These are phyloP conservation scores for Astreopora myriophthalma DNA, from an alignment of 64 coral and sea anemone species.

Conservation along the genomic window DNA sequence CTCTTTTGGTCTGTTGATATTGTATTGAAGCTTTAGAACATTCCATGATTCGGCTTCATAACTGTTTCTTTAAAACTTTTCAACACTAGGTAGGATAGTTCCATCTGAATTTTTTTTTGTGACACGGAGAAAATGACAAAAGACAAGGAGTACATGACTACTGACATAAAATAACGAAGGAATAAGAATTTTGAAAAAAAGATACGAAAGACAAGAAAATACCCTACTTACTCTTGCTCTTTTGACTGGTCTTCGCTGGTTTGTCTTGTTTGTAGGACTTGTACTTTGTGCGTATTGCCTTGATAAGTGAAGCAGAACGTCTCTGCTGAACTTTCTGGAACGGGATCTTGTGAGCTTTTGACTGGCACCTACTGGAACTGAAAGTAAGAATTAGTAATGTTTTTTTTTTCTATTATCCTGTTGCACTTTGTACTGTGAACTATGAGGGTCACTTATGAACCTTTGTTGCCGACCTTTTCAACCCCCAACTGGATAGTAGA, in stretches of 20 bases:
- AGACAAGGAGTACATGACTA: not conserved
- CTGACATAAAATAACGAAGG: not conserved
- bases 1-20: too few relatives aligned
- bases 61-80: too few relatives aligned
- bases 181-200: not conserved
- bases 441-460: too few relatives aligned
- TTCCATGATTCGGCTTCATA: too few relatives aligned
- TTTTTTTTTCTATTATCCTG: too few relatives aligned
- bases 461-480: too few relatives aligned
- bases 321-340: conserved; percentile 91
- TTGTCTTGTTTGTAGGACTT: conserved; percentile 50
- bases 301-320: conserved; percentile 88
- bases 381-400: not conserved
- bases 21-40: too few relatives aligned
- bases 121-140: too few relatives aligned
- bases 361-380: not conserved
- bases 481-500: too few relatives aligned
- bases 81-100: too few relatives aligned
- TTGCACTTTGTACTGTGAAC: too few relatives aligned
- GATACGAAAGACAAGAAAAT: not conserved
- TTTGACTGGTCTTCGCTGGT: conserved; percentile 61
- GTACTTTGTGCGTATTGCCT: conserved; percentile 80
- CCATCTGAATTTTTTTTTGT: too few relatives aligned
- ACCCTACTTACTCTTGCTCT: conserved; percentile 68
- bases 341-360: conserved; percentile 43